Evolutionary conservation across 2,888 invertebrate species (phyloP), one percentile per base, ranked within the genome.

Genomic region (Troides oblongomaculatus): DNA sequence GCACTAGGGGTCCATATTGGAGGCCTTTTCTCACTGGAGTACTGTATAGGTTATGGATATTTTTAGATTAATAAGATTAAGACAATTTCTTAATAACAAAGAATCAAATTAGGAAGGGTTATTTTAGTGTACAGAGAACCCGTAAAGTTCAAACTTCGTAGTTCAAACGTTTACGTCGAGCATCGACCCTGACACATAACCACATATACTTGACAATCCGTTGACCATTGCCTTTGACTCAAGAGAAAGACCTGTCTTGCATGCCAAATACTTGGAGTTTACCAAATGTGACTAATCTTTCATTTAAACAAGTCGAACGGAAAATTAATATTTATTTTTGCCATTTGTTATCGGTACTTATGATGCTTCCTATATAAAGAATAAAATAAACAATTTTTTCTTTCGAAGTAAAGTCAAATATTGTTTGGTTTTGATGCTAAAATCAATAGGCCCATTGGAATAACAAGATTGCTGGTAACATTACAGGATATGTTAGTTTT

Each of bases 111-210:
- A 1, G 14, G 46, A 12, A 46, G 12, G 14, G 14, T 46, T 17
- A 46, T 46, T 46, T 46, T 14, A 14, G 3, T 46, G 46, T 46
- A 46, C 46, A 46, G 12, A 14, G 12, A 21, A 56, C 21, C 56
- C 10, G 56, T n/a, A 56, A 56, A 56, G n/a, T 56, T 56, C 56
- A 21, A n/a, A 56, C 18, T 21, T 21, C 18, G 2, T 56, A 75
- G 76, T 76, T 76, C 75, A 76, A 74, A 73, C 72, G 71, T 72
- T 71, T 73, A 65, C 50, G 18, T 62, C 66, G 65, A 71, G 71
- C 73, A 68, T 71, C 79, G 78, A 72, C 81, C 81, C 77, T 84
- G 84, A 84, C 85, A 85, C 81, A 83, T 81, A 77, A 76, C 74
- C 75, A 76, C 79, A 73, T 75, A 75, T 76, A 77, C 75, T 81